Conservation (phyloP, 2,113 vertebrate genomes). For the Lathamus discolor region DNA sequence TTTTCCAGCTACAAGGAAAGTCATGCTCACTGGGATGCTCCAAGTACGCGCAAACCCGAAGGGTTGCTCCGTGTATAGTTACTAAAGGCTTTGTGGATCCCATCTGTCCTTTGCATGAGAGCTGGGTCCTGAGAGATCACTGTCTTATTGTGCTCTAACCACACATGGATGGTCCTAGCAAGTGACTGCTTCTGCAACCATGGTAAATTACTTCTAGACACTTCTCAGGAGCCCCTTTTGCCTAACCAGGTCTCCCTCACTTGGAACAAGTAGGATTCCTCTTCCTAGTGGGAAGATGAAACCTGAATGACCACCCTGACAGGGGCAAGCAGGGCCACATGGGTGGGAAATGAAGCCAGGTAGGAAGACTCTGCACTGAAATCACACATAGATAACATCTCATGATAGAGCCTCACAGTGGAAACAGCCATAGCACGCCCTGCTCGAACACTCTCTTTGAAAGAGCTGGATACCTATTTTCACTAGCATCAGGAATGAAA, state of each 20-base stretch:
- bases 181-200: neutral
- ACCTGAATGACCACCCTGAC: neutral
- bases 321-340: neutral
- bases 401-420: neutral
- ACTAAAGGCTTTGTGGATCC: neutral
- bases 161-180: neutral
- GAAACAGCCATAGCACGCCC: neutral
- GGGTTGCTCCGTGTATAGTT: neutral
- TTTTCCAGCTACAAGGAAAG: neutral
- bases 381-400: neutral
- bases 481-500: neutral
- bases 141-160: neutral
- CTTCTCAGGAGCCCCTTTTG: neutral
- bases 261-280: neutral
- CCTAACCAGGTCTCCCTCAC: neutral
- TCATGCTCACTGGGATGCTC: neutral
- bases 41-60: neutral
- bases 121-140: neutral
- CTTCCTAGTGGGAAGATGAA: neutral
- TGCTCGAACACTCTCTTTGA: neutral
- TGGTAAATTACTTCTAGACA: neutral
- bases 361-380: neutral
- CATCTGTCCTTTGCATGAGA: neutral
- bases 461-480: neutral
- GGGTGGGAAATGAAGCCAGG: neutral